Evolutionary conservation across 2,113 vertebrate species (phyloP).

Genomic region (Atractosteus spatula): DNA sequence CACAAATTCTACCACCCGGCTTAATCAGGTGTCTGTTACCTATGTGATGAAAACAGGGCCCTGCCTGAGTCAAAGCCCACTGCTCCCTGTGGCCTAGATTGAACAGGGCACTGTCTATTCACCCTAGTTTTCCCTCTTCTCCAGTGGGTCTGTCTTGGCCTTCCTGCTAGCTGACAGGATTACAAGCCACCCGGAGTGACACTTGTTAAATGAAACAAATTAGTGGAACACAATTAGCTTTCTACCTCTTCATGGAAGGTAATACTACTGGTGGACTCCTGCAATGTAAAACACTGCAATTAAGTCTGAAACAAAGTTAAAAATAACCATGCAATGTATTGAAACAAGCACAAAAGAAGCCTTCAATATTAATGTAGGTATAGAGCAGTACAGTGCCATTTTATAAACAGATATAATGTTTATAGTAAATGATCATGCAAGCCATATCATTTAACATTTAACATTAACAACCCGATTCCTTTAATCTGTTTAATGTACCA

Average conservation of each 20-base stretch:
- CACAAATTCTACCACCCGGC: slow-evolving; percentile 33
- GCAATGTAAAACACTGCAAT: too few relatives aligned
- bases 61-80: slow-evolving; percentile 38
- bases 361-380: too few relatives aligned
- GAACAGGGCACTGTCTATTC: slow-evolving; percentile 29
- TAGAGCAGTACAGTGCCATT: too few relatives aligned
- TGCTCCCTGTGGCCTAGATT: slow-evolving; percentile 49
- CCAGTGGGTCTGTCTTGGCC: neutral
- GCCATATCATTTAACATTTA: too few relatives aligned
- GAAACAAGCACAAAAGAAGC: too few relatives aligned
- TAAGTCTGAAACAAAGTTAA: too few relatives aligned
- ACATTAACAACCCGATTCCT: too few relatives aligned
- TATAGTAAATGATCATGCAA: too few relatives aligned
- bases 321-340: too few relatives aligned
- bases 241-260: slow-evolving; percentile 42
- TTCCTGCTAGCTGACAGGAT: slow-evolving; percentile 53
- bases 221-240: slow-evolving; percentile 67
- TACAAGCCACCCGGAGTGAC: slow-evolving; percentile 63
- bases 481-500: too few relatives aligned
- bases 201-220: slow-evolving; percentile 63
- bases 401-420: too few relatives aligned
- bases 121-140: neutral
- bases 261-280: too few relatives aligned
- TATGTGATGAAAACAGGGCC: slow-evolving; percentile 34
- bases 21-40: slow-evolving; percentile 53